Conservation (phyloP, 2,113 vertebrate genomes). For the Larimichthys polyactis region DNA sequence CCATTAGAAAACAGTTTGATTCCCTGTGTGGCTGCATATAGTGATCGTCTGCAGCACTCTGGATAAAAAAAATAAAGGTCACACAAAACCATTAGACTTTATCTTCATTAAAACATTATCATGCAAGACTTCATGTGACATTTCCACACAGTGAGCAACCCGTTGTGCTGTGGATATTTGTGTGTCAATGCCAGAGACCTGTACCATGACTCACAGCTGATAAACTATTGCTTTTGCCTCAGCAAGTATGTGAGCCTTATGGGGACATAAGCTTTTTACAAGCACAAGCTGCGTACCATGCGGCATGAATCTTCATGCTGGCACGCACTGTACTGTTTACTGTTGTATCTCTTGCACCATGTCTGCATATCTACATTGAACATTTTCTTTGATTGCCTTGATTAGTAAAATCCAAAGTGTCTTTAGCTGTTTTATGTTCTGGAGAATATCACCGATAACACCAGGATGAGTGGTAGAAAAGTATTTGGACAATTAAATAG, state of each 20-base stretch:
- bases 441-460: neutral
- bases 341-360: neutral
- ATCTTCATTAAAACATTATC: constrained; percentile 59
- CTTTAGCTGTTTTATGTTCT: too few species aligned
- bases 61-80: constrained; percentile 23
- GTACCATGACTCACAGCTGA: constrained; percentile 7
- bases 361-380: neutral
- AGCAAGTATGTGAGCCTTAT: constrained; percentile 6
- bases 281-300: neutral
- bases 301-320: neutral
- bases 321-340: neutral
- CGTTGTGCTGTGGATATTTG: constrained; percentile 22
- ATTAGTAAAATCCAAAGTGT: neutral
- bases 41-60: constrained; percentile 3
- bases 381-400: neutral
- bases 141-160: constrained; percentile 38
- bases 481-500: neutral
- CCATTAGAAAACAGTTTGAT: neutral
- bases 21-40: neutral
- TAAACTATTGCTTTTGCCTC: constrained; percentile 28
- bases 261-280: constrained; percentile 8
- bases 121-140: constrained; percentile 59
- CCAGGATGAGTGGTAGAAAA: neutral
- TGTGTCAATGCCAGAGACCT: constrained; percentile 25
- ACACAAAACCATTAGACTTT: constrained; percentile 33